Conservation (phyloP, 2,888 invertebrate species). For the Heliconius ethilla region DNA sequence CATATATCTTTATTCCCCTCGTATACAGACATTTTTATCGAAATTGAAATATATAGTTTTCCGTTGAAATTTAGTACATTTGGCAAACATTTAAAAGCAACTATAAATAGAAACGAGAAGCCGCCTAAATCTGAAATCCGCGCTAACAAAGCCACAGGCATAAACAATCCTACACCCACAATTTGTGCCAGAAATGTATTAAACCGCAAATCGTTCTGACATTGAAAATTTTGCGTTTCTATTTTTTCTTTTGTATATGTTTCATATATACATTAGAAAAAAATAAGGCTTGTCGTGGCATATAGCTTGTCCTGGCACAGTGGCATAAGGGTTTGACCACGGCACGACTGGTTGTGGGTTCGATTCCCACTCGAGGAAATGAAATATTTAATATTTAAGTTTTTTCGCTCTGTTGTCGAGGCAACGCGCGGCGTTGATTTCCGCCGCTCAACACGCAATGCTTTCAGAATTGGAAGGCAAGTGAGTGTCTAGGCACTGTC, state of each 20-base stretch:
- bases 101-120: slow-evolving; percentile 23
- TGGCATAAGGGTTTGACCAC: no score
- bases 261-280: no score
- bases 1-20: not conserved
- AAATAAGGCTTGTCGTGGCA: no score
- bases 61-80: not conserved
- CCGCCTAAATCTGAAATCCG: slow-evolving; percentile 29
- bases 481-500: no score
- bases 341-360: no score
- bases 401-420: no score
- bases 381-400: no score
- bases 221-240: slow-evolving; percentile 21
- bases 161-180: slow-evolving; percentile 32
- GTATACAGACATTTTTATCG: not conserved
- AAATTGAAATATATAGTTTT: slow-evolving; percentile 16
- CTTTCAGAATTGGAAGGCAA: no score
- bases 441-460: no score
- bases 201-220: slow-evolving; percentile 31
- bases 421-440: no score
- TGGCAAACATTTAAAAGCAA: not conserved
- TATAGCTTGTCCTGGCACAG: no score
- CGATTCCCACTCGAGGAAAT: no score
- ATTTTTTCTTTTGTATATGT: not conserved
- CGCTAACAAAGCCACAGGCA: slow-evolving; percentile 34
- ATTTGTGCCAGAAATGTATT: slow-evolving; percentile 33